Base-by-base conservation (phyloP, 1,140 invertebrate species). In the Diabrotica virgifera region DNA sequence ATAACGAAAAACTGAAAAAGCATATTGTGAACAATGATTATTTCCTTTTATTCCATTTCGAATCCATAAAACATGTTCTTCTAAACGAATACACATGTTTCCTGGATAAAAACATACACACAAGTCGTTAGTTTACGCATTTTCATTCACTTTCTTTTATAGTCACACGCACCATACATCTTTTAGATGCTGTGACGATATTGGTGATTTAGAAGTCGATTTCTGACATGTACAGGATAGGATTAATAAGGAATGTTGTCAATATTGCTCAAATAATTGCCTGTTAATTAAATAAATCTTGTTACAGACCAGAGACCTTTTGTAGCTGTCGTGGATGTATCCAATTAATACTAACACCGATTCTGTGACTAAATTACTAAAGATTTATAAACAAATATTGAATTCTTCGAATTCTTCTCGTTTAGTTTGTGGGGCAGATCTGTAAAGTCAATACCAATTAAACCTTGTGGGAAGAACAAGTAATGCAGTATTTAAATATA, bases 31-130 rank as follows among this genome's bases (percentile, higher is more conserved):
- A 24, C 24, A 24, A 24, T 24, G 24, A 24, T 24, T 55, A 14
- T 55, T 13, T 55, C 24, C 24, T 13, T 14, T 55, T 36, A 36
- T 36, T 24, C 12, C 9, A 14, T 14, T 35, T 36, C 13, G 10
- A 55, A 55, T 55, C 53, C 53, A 55, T 55, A 55, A 46, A 55
- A 55, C 53, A 55, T 55, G 53, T 55, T 55, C 8, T 55, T 55
- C 53, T 55, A 55, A 55, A 55, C 35, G 53, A 55, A 55, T 55
- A 55, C 53, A 55, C 53, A 55, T 55, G 53, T 55, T 55, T 55
- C 35, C 35, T 55, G 13, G 9, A 55, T 8, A 55, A 55, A 55
- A 55, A 55, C 53, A 10, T 55, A 55, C 24, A 55, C 53, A 24
- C 24, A 55, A 35, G 24, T 55, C 53, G 53, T 55, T 55, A 55